phyloP scores from a whole-genome alignment of 1,140 invertebrate genomes.

The Heliconius himera region DNA sequence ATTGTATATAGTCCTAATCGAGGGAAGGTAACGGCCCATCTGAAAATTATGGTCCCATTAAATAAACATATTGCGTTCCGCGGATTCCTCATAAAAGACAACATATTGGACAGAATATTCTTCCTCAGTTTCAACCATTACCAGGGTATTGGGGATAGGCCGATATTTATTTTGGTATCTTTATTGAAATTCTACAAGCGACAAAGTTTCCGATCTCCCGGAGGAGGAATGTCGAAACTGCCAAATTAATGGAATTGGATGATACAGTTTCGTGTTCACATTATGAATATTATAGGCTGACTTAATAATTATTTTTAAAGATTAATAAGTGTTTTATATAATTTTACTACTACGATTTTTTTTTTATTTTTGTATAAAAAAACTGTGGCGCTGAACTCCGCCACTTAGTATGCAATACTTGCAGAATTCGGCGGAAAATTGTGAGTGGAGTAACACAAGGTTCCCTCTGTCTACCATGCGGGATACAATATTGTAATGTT shows the following conservation, averaged over 20 bases:
- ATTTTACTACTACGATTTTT: not conserved
- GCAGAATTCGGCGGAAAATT: too few species aligned
- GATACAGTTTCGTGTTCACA: slow-evolving; percentile 9
- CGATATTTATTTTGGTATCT: slow-evolving; percentile 67
- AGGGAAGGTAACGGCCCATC: slow-evolving; percentile 44
- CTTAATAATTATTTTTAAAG: not conserved
- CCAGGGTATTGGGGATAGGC: slow-evolving; percentile 43
- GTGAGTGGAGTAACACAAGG: too few species aligned
- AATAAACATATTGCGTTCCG: slow-evolving; percentile 66
- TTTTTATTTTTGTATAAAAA: too few species aligned
- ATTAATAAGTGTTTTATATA: not conserved
- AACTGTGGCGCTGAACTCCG: too few species aligned
- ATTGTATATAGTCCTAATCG: slow-evolving; percentile 34
- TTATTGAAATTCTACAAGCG: slow-evolving; percentile 74
- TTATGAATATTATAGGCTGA: slow-evolving; percentile 23
- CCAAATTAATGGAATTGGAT: slow-evolving; percentile 42
- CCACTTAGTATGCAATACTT: too few species aligned
- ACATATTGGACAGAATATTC: slow-evolving; percentile 57
- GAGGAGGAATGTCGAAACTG: slow-evolving; percentile 44
- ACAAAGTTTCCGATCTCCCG: slow-evolving; percentile 58
- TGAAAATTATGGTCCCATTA: slow-evolving; percentile 60
- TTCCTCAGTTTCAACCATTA: slow-evolving; percentile 47
- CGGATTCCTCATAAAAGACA: slow-evolving; percentile 68
- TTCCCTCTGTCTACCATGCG: too few species aligned
- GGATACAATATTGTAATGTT: too few species aligned